Evolutionary conservation across 2,888 invertebrate species (phyloP), one percentile per base, ranked within the genome.

Genomic region (Trissolcus brochymenae): DNA sequence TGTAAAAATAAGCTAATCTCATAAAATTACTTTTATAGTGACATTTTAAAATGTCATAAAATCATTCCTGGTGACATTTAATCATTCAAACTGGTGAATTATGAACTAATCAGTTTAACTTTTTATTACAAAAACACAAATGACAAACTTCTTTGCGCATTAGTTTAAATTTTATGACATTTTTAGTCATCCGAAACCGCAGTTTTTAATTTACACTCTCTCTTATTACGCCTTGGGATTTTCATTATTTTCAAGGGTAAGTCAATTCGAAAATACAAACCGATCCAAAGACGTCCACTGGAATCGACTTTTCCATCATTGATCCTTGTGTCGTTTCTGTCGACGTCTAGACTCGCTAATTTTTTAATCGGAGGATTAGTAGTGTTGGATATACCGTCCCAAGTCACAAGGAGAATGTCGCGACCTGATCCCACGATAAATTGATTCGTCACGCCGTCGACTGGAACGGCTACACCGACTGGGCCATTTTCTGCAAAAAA

Each of bases 241-340:
- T 6, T 25, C 25, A 25, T 25, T 25, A 2, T 0, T 4, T 25
- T 25, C 25, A 25, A 35, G 11, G 35, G 29, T 54, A 40, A 40
- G 40, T 35, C 17, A 16, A 35, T 43, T 46, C 2, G 41, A 16
- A 13, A 6, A 11, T 29, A 72, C 56, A 29, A 56, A 78, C 72
- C 79, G 19, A 76, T 91, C 94, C 94, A 94, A 3, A 94, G 88
- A 59, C 93, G 88, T 51, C 94, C 94, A 29, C 86, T 89, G 2
- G 91, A 90, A 84, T 94, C 94, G 55, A 92, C 93, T 86, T 94
- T 94, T 21, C 92, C 94, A 84, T 94, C 94, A 79, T 94, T 94
- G 83, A 92, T 91, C 56, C 93, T 86, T 64, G 88, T 90, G 25
- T 91, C 90, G 2, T 86, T 88, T 79, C 88, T 89, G 67, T 90